Base-by-base conservation (phyloP, 2,888 invertebrate genomes). In the Pharmacophagus antenor region DNA sequence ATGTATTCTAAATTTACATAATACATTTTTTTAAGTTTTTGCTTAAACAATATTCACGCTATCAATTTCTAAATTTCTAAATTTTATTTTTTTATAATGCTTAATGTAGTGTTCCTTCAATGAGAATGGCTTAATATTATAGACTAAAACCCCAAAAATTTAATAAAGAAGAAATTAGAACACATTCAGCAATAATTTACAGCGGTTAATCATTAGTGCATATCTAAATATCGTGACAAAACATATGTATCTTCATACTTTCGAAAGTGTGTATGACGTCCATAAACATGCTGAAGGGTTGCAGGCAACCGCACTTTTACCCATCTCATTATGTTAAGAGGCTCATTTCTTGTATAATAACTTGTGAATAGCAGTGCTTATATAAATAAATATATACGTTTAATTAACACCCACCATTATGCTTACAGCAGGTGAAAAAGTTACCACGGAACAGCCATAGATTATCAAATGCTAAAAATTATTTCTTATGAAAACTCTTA, bases 241-340 rank as follows among this genome's bases (percentile, higher is more conserved):
- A 42, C 42, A 42, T 42, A 42, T 15, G 42, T 42, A 42, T 42
- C 1, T 17, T 15, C 42, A 42, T n/a, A 42, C 42, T 42, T 42
- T 15, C n/a, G 8, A 8, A 41, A 41, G 41, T 18, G 4, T 18
- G 7, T 18, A 18, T 44, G 42, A 18, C 42, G 17, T 20, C 18
- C 18, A 18, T 44, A 44, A 44, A 44, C 10, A 8, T 8, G n/a
- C 42, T 44, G 18, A 44, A 18, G n/a, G 42, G 18, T 4, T 18
- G 18, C 42, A 18, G n/a, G 37, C 37, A 7, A n/a, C 17, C 42
- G 4, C 42, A 44, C 42, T 18, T 17, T 3, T 18, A 44, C 18
- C 18, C 18, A 1, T 44, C 18, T 44, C 42, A 44, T 44, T 44
- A 44, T 44, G 7, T 18, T 18, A 18, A 44, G 42, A 20, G 42